Base-by-base conservation (phyloP, 2,888 invertebrate genomes). In the Drosophila testacea region DNA sequence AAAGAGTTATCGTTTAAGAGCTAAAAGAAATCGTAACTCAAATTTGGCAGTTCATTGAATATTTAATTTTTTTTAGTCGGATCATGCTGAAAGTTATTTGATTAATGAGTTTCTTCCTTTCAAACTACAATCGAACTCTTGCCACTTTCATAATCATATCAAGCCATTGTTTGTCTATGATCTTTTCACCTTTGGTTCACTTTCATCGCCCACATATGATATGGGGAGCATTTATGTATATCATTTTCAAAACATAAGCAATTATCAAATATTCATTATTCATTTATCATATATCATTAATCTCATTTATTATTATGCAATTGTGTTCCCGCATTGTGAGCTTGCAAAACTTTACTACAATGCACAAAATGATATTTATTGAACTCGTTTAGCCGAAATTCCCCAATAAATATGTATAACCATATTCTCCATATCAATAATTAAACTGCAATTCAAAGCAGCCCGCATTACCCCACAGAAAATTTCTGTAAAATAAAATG, bases 401-500 rank as follows among this genome's bases (percentile, higher is more conserved):
- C 30, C 34, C 38, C 44, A 59, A 10, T 10, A 22, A 7, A 42
- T 38, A 16, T 38, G 54, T 47, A 13, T 6, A 34, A 39, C 7
- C 30, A 16, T 30, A 46, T 55, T 54, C 22, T 11, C 61, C 70
- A 68, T 73, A 73, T 76, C 72, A 71, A 79, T 84, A 76, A 79
- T 82, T 85, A 84, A 70, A 69, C 34, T 85, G 83, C 83, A 83
- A 70, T 83, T 73, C 71, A 2, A 38, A 57, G 41, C 79, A 57
- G 41, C 83, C 80, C 83, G 83, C 82, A 87, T 68, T 67, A 28
- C 56, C 50, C 57, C 6, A 6, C 16, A 30, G 50, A 47, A 48
- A 41, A 56, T 27, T 27, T 27, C 22, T 3, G 13, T 41, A 44
- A 54, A 44, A 60, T 32, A 11, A 47, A 63, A 13, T 44, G 13